Conservation (phyloP, 2,113 vertebrate genomes). For the Salvelinus alpinus region DNA sequence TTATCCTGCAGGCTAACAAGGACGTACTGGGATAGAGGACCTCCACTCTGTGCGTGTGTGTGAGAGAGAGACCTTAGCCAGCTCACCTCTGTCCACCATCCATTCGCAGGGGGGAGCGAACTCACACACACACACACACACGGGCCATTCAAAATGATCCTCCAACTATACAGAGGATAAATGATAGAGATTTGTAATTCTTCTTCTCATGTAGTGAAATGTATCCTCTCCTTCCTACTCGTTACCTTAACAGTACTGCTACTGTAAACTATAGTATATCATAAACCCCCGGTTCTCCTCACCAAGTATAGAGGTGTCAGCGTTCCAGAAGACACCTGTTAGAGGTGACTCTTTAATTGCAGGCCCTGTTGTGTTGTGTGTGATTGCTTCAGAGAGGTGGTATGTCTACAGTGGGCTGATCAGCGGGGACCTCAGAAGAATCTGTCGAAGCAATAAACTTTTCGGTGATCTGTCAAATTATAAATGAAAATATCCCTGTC, state of each 20-base stretch:
- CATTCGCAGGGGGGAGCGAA: too few relatives aligned
- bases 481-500: background rate
- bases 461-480: background rate
- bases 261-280: too few relatives aligned
- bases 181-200: too few relatives aligned
- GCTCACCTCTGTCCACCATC: too few relatives aligned
- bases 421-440: background rate
- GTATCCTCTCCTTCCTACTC: too few relatives aligned
- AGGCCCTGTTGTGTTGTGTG: too few relatives aligned
- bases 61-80: background rate
- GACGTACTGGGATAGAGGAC: background rate
- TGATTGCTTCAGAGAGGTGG: constrained; percentile 10
- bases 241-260: too few relatives aligned
- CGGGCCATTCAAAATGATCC: too few relatives aligned
- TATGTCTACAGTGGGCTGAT: too few relatives aligned
- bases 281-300: background rate
- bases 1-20: constrained; percentile 36
- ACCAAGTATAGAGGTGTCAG: background rate
- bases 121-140: too few relatives aligned
- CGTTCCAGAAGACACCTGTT: background rate
- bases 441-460: background rate
- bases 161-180: too few relatives aligned
- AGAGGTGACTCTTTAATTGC: constrained; percentile 5
- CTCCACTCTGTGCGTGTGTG: background rate
- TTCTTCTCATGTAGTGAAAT: too few relatives aligned